These are phyloP conservation scores for Hirtodrosophila duncani DNA, from an alignment of 2,888 invertebrate genomes.

Conservation along the genomic window DNA sequence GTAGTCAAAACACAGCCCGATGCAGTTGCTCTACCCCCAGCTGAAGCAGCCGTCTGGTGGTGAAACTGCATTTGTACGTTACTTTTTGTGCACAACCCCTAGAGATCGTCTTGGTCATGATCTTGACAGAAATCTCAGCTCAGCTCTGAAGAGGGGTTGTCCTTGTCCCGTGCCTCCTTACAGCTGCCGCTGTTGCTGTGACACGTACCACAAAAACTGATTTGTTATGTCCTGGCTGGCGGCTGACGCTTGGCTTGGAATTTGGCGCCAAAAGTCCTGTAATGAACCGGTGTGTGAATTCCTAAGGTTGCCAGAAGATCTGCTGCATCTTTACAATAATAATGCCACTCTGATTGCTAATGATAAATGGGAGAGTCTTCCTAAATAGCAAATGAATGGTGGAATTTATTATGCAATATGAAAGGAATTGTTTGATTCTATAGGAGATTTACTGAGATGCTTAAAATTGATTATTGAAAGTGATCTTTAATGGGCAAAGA, in stretches of 20 bases:
- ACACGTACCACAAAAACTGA: conserved; percentile 57
- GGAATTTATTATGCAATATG: no score
- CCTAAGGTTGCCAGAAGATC: no score
- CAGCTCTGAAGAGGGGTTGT: conserved; percentile 37
- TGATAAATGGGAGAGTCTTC: no score
- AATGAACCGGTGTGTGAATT: conserved; percentile 57
- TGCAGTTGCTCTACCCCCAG: conserved; percentile 58
- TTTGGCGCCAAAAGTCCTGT: conserved; percentile 57
- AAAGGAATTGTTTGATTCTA: no score
- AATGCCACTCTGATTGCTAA: no score
- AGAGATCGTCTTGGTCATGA: conserved; percentile 18
- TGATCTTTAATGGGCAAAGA: no score
- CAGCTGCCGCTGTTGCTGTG: conserved; percentile 46
- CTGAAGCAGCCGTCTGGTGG: conserved; percentile 34
- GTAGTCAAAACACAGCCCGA: conserved; percentile 1
- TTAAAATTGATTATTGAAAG: no score
- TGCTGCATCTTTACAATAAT: conserved; percentile 20
- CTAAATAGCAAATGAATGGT: no score
- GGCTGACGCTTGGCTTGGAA: conserved; percentile 1
- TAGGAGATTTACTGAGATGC: no score
- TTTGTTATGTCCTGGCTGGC: conserved; percentile 14
- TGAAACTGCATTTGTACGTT: conserved; percentile 60
- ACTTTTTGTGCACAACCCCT: conserved; percentile 44
- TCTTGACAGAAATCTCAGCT: conserved; percentile 46
- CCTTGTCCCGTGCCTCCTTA: conserved; percentile 26